Conservation (phyloP, 2,113 vertebrate species). For the Arizona elegans region DNA sequence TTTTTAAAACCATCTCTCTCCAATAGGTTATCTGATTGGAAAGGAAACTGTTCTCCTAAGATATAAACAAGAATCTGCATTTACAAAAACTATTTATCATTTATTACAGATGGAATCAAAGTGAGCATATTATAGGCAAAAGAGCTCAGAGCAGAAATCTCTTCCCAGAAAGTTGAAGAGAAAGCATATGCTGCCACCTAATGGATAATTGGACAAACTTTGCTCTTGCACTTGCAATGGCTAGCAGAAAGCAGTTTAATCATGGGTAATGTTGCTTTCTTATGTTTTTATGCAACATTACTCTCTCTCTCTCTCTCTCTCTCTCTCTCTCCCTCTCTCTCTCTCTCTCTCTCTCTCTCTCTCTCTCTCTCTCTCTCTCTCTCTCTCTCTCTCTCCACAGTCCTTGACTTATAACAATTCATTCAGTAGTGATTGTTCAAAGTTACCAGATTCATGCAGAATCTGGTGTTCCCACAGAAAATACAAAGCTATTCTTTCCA, state of each 20-base stretch:
- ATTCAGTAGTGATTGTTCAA: not conserved
- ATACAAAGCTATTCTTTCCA: no score
- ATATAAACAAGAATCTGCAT: not conserved
- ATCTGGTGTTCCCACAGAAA: no score
- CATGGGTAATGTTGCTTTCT: not conserved
- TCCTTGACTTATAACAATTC: no score
- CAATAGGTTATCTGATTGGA: fast-evolving
- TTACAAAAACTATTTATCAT: not conserved
- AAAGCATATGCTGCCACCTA: constrained; percentile 73
- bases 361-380: no score
- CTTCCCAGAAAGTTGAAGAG: not conserved
- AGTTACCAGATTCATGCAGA: no score
- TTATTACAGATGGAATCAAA: not conserved
- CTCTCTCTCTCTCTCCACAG: no score
- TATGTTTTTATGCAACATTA: not conserved
- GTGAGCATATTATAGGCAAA: not conserved
- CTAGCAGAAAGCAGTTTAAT: not conserved
- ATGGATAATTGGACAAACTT: constrained; percentile 54
- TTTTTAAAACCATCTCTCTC: not conserved
- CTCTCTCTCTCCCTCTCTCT: no score
- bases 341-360: no score
- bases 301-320: no score
- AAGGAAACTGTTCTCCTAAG: fast-evolving
- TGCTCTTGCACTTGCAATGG: constrained; percentile 1
- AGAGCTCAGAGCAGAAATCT: fast-evolving